Percentiles rank a stretch among this genome's conserved stretches.
phyloP scores from a whole-genome alignment of 2,888 invertebrate species.

The Ctenicera cuprea region DNA sequence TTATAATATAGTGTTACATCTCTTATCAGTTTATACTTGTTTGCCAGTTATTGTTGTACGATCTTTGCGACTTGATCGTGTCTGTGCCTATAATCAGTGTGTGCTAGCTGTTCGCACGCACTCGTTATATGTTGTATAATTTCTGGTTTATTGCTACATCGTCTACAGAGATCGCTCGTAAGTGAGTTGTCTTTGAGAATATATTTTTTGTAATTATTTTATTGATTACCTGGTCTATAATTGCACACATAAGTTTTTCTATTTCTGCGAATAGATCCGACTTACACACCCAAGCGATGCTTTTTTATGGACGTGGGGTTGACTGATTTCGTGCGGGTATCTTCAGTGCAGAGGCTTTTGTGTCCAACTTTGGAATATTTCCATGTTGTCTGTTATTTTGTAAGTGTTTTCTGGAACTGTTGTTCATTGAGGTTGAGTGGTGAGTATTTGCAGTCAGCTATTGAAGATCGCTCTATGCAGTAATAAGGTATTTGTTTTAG shows the following conservation, averaged over 20 bases:
- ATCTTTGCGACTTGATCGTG: not conserved
- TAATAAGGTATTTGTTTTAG: not conserved
- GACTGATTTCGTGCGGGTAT: too few relatives aligned
- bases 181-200: not conserved
- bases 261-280: not conserved
- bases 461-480: not conserved
- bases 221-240: not conserved
- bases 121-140: not conserved
- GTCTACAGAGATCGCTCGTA: not conserved
- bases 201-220: not conserved
- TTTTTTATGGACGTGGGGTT: too few relatives aligned
- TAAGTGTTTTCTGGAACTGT: too few relatives aligned
- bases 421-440: too few relatives aligned
- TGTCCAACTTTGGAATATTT: too few relatives aligned
- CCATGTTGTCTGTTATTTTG: too few relatives aligned
- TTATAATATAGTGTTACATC: not conserved
- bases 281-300: too few relatives aligned
- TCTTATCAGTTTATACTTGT: not conserved
- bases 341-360: too few relatives aligned
- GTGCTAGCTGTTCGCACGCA: not conserved
- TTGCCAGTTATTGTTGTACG: not conserved
- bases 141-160: not conserved
- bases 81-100: not conserved
- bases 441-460: not conserved
- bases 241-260: not conserved